Conservation (phyloP, 2,888 invertebrate genomes). For the Aspidapion aeneum region DNA sequence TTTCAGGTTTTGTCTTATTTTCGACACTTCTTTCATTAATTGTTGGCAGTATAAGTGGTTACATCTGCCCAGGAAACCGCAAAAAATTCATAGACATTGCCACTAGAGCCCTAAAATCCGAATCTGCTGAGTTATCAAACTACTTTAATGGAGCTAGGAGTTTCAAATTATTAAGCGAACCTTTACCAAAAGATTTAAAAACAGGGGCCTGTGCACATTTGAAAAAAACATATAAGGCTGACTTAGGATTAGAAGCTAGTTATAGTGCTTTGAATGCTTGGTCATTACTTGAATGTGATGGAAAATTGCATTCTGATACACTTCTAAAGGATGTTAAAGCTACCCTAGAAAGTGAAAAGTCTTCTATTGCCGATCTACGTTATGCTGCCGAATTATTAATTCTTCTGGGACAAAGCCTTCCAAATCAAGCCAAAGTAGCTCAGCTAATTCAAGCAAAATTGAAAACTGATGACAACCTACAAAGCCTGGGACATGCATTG, state of each 20-base stretch:
- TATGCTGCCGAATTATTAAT: slow-evolving; percentile 69
- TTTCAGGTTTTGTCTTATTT: slow-evolving; percentile 28
- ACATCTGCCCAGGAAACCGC: slow-evolving; percentile 39
- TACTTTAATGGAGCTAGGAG: slow-evolving; percentile 75
- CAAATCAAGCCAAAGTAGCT: slow-evolving; percentile 64
- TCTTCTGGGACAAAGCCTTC: slow-evolving; percentile 61
- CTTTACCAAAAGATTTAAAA: slow-evolving; percentile 52
- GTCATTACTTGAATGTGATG: slow-evolving; percentile 37
- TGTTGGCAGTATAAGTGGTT: slow-evolving; percentile 44
- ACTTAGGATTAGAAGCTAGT: slow-evolving; percentile 32
- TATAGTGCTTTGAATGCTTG: slow-evolving; percentile 40
- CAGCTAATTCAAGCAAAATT: slow-evolving; percentile 71
- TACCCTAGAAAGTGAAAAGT: slow-evolving; percentile 60
- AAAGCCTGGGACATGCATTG: slow-evolving; percentile 80
- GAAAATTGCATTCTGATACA: slow-evolving; percentile 38
- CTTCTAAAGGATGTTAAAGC: slow-evolving; percentile 38
- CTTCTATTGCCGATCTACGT: slow-evolving; percentile 67
- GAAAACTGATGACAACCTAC: slow-evolving; percentile 76
- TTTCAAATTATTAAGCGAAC: slow-evolving; percentile 61
- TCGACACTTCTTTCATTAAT: slow-evolving; percentile 24
- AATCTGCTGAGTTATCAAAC: slow-evolving; percentile 57
- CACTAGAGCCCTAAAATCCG: slow-evolving; percentile 34
- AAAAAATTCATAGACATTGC: slow-evolving; percentile 39
- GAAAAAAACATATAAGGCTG: slow-evolving; percentile 36
- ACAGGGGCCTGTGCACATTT: slow-evolving; percentile 49